Evolutionary conservation across 2,113 vertebrate species (phyloP).

Genomic region (Zapus hudsonius): DNA sequence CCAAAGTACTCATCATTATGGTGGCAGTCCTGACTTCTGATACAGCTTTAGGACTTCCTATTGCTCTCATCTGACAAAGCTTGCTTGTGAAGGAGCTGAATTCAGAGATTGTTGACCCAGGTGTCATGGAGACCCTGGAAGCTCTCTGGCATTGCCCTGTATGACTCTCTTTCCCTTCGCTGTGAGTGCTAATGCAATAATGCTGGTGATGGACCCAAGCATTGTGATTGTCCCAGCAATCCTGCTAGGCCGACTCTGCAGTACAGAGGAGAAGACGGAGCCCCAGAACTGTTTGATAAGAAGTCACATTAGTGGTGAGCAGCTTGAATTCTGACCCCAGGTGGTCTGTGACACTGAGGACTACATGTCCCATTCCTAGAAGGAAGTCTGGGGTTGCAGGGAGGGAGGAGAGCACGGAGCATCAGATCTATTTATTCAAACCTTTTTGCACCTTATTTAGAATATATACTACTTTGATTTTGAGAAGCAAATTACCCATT

Average conservation of each 20-base stretch:
- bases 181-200: neutral
- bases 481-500: slow-evolving; percentile 56
- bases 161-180: neutral
- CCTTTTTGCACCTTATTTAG: neutral
- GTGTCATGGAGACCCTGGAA: neutral
- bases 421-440: neutral
- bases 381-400: neutral
- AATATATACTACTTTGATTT: slow-evolving; percentile 41
- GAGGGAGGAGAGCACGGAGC: neutral
- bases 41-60: neutral
- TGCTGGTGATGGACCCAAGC: neutral
- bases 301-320: neutral
- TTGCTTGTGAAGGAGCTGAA: neutral
- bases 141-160: neutral
- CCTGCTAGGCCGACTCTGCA: neutral
- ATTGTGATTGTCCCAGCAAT: neutral
- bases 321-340: neutral
- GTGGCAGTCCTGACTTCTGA: neutral
- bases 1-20: rapidly evolving
- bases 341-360: neutral
- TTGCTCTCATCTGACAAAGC: neutral
- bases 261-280: too few species aligned
- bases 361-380: neutral
- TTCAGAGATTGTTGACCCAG: neutral
- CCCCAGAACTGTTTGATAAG: neutral